These are phyloP conservation scores for Anoncus sp. DNA, from an alignment of 2,888 invertebrate genomes.

Conservation along the genomic window DNA sequence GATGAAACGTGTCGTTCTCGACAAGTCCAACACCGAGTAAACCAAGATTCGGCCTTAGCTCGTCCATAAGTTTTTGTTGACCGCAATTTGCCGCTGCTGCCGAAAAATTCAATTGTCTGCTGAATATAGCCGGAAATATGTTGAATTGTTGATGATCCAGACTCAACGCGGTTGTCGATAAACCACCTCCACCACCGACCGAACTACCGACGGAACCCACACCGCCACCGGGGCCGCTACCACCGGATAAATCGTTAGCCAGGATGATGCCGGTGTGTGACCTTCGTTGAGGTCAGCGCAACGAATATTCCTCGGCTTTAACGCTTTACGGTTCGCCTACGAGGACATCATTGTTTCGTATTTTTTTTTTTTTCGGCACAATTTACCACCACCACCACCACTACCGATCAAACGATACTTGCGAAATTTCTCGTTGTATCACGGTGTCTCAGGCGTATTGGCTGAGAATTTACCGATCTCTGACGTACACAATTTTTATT, in stretches of 20 bases:
- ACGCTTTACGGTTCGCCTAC: slow-evolving; percentile 41
- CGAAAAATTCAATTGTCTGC: slow-evolving; percentile 93
- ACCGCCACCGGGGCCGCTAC: slow-evolving; percentile 80
- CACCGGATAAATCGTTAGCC: slow-evolving; percentile 82
- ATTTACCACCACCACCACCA: not conserved
- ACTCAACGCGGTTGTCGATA: slow-evolving; percentile 85
- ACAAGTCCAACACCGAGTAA: slow-evolving; percentile 91
- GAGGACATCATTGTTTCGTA: slow-evolving; percentile 55
- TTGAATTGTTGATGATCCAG: slow-evolving; percentile 92
- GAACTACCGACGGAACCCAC: slow-evolving; percentile 93
- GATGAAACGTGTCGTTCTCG: slow-evolving; percentile 90
- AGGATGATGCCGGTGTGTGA: slow-evolving; percentile 80
- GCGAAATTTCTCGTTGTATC: not conserved
- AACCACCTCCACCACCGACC: slow-evolving; percentile 84
- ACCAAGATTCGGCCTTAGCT: slow-evolving; percentile 92
- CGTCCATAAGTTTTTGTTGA: slow-evolving; percentile 94
- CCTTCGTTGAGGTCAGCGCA: slow-evolving; percentile 67
- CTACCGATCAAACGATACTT: not conserved
- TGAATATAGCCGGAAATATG: slow-evolving; percentile 96
- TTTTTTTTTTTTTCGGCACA: not conserved
- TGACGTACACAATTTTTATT: too few relatives aligned
- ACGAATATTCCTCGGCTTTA: slow-evolving; percentile 35
- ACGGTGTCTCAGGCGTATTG: too few relatives aligned
- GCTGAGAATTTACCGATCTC: too few relatives aligned
- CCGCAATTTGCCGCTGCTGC: slow-evolving; percentile 86